Percentiles rank a stretch among this genome's conserved stretches.
These are phyloP conservation scores for Hippocampus abdominalis DNA, from an alignment of 2,113 vertebrate genomes.

Conservation along the genomic window DNA sequence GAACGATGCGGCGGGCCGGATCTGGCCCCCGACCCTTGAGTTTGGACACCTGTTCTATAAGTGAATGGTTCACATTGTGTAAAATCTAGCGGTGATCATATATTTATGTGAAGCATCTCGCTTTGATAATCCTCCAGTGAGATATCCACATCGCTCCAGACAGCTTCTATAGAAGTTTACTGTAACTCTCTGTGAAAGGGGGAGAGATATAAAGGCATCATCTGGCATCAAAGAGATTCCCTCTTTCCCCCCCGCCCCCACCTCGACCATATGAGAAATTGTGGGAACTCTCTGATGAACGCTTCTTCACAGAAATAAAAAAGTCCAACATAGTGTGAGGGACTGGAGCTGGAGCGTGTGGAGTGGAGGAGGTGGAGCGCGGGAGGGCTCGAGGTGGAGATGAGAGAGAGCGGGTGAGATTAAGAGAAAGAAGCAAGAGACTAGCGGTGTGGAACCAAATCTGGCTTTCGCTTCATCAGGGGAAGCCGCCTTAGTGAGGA, in stretches of 20 bases:
- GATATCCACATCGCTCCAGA: slow-evolving; percentile 34
- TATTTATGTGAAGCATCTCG: slow-evolving; percentile 47
- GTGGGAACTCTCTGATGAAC: slow-evolving; percentile 42
- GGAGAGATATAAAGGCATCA: slow-evolving; percentile 33
- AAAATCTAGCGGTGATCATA: slow-evolving; percentile 40
- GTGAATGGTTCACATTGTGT: neutral
- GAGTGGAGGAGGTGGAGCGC: slow-evolving; percentile 3
- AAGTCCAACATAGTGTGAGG: slow-evolving; percentile 40
- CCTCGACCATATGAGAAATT: slow-evolving; percentile 18
- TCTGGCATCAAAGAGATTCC: slow-evolving; percentile 50
- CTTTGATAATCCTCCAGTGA: slow-evolving; percentile 52
- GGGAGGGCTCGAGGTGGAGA: slow-evolving; percentile 31
- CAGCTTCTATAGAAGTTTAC: slow-evolving; percentile 39
- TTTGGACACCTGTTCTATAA: too few relatives aligned
- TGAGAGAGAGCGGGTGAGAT: slow-evolving; percentile 23
- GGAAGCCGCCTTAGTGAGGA: slow-evolving; percentile 49
- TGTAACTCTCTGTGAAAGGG: slow-evolving; percentile 45
- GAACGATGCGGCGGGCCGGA: too few relatives aligned
- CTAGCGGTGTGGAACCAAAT: slow-evolving; percentile 41
- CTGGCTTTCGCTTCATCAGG: slow-evolving; percentile 50
- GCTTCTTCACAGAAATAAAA: slow-evolving; percentile 26
- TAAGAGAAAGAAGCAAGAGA: slow-evolving; percentile 27
- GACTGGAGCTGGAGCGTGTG: slow-evolving; percentile 24
- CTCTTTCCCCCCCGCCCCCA: slow-evolving; percentile 2
- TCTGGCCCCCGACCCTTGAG: too few relatives aligned